Base-by-base conservation (phyloP, 1,140 invertebrate genomes). In the Ceratina calcarata region DNA sequence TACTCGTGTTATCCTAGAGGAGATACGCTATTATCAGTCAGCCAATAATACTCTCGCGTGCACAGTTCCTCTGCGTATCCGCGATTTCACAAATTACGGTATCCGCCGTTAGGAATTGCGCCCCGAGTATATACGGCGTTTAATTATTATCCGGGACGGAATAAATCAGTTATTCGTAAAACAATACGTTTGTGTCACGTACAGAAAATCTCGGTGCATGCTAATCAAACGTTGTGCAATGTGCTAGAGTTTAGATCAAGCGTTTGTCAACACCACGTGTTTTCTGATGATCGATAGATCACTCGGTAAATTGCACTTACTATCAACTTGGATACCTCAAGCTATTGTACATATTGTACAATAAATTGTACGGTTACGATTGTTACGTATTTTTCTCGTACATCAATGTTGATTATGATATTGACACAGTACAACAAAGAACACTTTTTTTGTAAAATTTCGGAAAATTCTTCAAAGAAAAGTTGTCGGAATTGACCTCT, bases 41-140 rank as follows among this genome's bases (percentile, higher is more conserved):
- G 6, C 74, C 65, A 69, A 32, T 76, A 76, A 76, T 76, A 76
- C 68, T 69, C 74, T 58, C 65, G 74, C 62, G 22, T 32, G 16
- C 6, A 57, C 65, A 18, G 37, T 24, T 45, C 37, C 37, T 45
- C 37, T 10, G 37, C 37, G 37, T 45, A 45, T 45, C 37, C 6
- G 49, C 32, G 37, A 18, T 51, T 37, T 12, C 53, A 10, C 32
- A 60, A 76, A 76, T 76, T 76, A 76, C 16, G 65, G 74, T 51
- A 69, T 37, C 12, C 37, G 37, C 20, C 74, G 65, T 69, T 76
- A 49, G 74, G 45, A 49, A 60, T 69, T 76, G 60, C 20, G 65
- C 74, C 18, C 53, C 20, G 49, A n/a, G 74, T 20, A 49, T 10
- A 6, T 60, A 76, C 20, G 7, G 37, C n/a, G 53, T 60, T 76